Base-by-base conservation (phyloP, 2,113 vertebrate species). In the Triplophysa tibetana region DNA sequence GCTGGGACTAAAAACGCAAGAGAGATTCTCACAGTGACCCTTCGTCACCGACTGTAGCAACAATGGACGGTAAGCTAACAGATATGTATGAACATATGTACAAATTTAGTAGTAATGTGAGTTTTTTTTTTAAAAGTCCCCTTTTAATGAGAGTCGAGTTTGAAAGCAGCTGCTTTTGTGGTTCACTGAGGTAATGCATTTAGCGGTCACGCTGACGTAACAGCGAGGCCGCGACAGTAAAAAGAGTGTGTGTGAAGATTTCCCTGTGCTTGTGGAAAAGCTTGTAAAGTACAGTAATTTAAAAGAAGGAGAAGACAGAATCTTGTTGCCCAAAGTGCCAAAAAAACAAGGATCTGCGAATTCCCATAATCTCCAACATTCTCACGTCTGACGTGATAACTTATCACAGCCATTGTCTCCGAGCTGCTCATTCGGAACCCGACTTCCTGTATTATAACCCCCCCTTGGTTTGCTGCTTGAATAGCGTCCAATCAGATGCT, bases 121-220 rank as follows among this genome's bases (percentile, higher is more conserved):
- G 78, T 58, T 21, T 8, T 58, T n/a, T 3, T 38, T 38, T 29
- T 29, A 29, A 38, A 88, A 86, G 78, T 48, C 83, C 84, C 81
- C 38, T 80, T 70, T 78, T 76, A 80, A 79, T 16, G 13, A 84
- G 81, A 84, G 81, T 87, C 83, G 88, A 88, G 90, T 92, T 91
- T 90, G 73, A 93, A 92, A 92, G 93, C 91, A 92, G 92, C 91
- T 89, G 91, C 89, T 90, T 68, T 58, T 78, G 63, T 56, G 6
- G 81, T 77, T 79, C 69, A 83, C 82, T 84, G 77, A 85, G 83
- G 84, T 84, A 24, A 82, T 48, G 69, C 67, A 82, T 82, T 89
- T 81, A 83, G 87, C 84, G 83, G 82, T 81, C 63, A 72, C 82
- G 67, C 81, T 75, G 83, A 48, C 81, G 77, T 77, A 78, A 52